phyloP scores from a whole-genome alignment of 2,888 invertebrate species.

The Trachelus tabidus region DNA sequence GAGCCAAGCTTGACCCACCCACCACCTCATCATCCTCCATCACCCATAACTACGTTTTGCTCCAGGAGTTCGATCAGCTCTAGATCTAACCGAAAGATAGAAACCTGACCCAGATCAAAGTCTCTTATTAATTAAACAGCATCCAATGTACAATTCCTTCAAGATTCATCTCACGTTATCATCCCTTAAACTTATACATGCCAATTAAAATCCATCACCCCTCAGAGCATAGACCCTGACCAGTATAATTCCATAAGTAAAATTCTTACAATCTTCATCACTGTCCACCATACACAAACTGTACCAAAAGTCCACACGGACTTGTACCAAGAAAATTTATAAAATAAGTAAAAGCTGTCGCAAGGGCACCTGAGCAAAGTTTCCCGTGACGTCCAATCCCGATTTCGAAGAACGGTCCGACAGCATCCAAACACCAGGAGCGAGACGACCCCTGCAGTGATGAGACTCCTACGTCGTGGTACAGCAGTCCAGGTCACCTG shows the following conservation, averaged over 20 bases:
- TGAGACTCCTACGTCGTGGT: slow-evolving; percentile 66
- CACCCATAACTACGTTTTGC: slow-evolving; percentile 29
- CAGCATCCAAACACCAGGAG: slow-evolving; percentile 74
- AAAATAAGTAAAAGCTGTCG: not conserved
- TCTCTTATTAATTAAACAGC: too few relatives aligned
- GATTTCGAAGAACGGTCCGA: slow-evolving; percentile 77
- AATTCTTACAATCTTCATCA: not conserved
- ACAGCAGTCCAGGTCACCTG: slow-evolving; percentile 74
- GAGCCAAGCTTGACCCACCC: slow-evolving; percentile 11
- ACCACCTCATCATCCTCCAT: slow-evolving; percentile 20
- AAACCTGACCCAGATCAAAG: too few relatives aligned
- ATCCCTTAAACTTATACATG: not conserved
- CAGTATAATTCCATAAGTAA: not conserved
- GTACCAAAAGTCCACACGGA: not conserved
- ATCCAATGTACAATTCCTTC: too few relatives aligned
- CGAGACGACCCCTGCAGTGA: slow-evolving; percentile 69
- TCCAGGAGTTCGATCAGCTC: not conserved
- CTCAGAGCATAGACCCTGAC: too few relatives aligned
- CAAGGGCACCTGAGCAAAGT: slow-evolving; percentile 76
- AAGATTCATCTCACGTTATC: not conserved
- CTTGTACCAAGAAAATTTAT: not conserved
- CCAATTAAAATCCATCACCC: not conserved
- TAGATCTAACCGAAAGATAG: too few relatives aligned
- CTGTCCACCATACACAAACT: not conserved
- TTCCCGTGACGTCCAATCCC: slow-evolving; percentile 84